phyloP scores from a whole-genome alignment of 2,797 vertebrate genomes.

The Takifugu ocellatus region DNA sequence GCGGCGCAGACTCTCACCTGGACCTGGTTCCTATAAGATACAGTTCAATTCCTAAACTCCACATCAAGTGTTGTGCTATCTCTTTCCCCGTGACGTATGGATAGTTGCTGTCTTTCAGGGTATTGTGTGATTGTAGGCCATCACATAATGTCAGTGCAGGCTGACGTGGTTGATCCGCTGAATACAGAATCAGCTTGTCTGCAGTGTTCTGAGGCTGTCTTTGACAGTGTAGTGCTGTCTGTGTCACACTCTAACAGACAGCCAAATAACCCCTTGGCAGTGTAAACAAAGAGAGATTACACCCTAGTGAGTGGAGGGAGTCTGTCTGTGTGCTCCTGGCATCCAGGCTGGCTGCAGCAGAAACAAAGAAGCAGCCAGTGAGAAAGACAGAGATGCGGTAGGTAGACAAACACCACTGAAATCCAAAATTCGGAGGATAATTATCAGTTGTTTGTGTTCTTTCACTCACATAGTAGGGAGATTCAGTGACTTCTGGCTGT shows the following conservation, averaged over 20 bases:
- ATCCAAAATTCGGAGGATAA: conserved; percentile 36
- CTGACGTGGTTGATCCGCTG: conserved; percentile 64
- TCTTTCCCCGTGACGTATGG: conserved; percentile 36
- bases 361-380: conserved; percentile 28
- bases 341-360: conserved; percentile 54
- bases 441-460: conserved; percentile 4
- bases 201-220: conserved; percentile 64
- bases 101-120: conserved; percentile 59
- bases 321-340: conserved; percentile 69
- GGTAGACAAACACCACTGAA: conserved; percentile 30
- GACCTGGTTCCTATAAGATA: no score
- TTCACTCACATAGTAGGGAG: not conserved
- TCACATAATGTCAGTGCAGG: conserved; percentile 62
- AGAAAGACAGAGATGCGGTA: conserved; percentile 3
- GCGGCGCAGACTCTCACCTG: no score
- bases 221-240: conserved; percentile 71
- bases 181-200: conserved; percentile 63
- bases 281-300: conserved; percentile 82
- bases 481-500: not conserved
- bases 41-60: not conserved
- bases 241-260: conserved; percentile 79
- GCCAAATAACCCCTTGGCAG: conserved; percentile 80
- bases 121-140: conserved; percentile 67
- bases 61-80: not conserved
- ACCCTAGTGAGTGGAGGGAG: conserved; percentile 77